phyloP scores from a whole-genome alignment of 64 coral and sea anemone species.

The Anthopleura sola region DNA sequence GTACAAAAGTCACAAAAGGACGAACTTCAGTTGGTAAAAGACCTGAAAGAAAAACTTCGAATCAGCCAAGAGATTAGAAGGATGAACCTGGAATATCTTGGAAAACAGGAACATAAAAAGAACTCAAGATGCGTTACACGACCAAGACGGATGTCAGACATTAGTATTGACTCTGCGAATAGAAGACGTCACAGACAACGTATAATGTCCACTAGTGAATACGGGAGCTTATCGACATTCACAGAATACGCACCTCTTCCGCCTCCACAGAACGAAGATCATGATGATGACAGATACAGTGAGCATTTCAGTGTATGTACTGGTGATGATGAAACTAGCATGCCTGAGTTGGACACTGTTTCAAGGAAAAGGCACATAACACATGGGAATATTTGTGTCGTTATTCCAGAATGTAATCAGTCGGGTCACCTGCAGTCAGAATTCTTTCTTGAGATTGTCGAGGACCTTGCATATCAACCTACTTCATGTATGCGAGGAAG shows the following conservation, averaged over 20 bases:
- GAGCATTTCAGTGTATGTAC: not conserved
- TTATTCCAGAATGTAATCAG: conserved; percentile 85
- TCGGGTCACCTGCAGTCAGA: conserved; percentile 79
- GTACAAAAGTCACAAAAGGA: conserved; percentile 55
- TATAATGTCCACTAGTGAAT: conserved; percentile 66
- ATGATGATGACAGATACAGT: not conserved
- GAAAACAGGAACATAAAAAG: conserved; percentile 10
- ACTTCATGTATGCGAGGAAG: conserved; percentile 28
- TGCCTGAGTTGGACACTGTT: not conserved
- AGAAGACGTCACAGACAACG: not conserved
- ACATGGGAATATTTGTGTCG: conserved; percentile 80
- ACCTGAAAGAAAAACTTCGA: conserved; percentile 43
- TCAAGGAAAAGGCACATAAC: conserved; percentile 60
- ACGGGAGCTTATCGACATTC: conserved; percentile 64
- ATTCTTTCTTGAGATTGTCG: conserved; percentile 77
- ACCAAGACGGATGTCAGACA: conserved; percentile 49
- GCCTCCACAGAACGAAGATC: not conserved
- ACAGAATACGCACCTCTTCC: conserved; percentile 27
- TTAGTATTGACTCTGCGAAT: conserved; percentile 58
- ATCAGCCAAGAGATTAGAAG: conserved; percentile 60
- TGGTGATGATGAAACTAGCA: conserved; percentile 22
- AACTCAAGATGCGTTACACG: conserved; percentile 9
- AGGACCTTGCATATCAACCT: conserved; percentile 67
- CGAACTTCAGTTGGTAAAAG: conserved; percentile 48
- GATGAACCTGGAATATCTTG: conserved; percentile 68